Conservation (phyloP, 2,797 vertebrate genomes). For the Oceanodroma leucorhoa region DNA sequence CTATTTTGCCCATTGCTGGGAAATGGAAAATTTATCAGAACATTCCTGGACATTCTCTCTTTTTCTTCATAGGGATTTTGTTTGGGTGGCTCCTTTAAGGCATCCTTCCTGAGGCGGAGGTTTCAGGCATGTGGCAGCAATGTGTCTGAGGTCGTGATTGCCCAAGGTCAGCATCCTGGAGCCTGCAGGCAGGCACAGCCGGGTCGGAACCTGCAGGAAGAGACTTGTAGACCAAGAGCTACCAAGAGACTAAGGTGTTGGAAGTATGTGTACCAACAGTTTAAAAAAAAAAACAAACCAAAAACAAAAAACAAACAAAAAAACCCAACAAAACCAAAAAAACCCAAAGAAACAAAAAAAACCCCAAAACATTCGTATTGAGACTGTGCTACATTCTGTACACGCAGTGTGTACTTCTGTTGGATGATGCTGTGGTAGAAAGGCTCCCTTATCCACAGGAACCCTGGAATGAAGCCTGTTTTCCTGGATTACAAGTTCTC, state of each 20-base stretch:
- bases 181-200: background rate
- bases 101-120: background rate
- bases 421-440: background rate
- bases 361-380: no score
- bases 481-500: background rate
- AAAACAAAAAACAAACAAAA: no score
- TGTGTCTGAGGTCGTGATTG: background rate
- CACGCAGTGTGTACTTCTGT: background rate
- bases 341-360: no score
- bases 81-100: background rate
- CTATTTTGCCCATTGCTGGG: background rate
- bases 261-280: background rate
- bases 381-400: background rate
- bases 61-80: background rate
- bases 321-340: no score
- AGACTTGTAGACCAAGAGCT: background rate
- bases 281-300: background rate
- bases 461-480: background rate
- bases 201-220: background rate
- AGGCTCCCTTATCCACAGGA: background rate
- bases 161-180: background rate
- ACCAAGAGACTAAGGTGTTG: background rate
- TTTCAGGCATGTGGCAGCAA: background rate
- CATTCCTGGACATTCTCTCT: background rate
- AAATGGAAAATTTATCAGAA: background rate